Conservation (phyloP, 2,113 vertebrate species). For the Chitala chitala region DNA sequence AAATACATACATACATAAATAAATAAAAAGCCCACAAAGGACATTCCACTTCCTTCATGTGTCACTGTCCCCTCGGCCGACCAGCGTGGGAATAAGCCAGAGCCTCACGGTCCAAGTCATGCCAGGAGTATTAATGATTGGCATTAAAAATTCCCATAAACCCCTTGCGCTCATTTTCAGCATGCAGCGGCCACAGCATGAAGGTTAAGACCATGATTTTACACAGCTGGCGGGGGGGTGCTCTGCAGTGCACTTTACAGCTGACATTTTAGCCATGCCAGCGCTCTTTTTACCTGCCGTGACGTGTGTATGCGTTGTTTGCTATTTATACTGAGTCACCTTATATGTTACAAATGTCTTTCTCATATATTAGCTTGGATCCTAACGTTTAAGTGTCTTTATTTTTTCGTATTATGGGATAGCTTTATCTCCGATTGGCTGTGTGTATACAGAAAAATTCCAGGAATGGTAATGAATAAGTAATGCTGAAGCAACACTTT, state of each 20-base stretch:
- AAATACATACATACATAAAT: too few relatives aligned
- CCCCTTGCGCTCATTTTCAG: background rate
- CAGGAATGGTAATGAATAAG: background rate
- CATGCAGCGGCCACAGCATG: background rate
- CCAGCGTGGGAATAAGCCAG: background rate
- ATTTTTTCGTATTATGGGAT: background rate
- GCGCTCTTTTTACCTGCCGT: background rate
- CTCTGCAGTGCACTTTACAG: background rate
- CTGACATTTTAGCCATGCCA: conserved; percentile 3
- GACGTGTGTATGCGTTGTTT: background rate
- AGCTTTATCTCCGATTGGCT: background rate
- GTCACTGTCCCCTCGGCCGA: background rate
- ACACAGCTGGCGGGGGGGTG: background rate
- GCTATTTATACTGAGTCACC: background rate
- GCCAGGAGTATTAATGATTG: background rate
- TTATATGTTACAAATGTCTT: background rate
- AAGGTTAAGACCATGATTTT: conserved; percentile 22
- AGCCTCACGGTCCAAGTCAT: background rate
- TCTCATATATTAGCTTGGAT: background rate
- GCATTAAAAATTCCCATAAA: conserved; percentile 15
- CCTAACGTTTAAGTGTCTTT: background rate
- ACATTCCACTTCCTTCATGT: too few relatives aligned
- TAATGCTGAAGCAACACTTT: conserved; percentile 23
- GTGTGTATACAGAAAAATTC: conserved; percentile 1
- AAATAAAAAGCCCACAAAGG: too few relatives aligned